Conservation (phyloP, 2,113 vertebrate species). For the Helogale parvula region DNA sequence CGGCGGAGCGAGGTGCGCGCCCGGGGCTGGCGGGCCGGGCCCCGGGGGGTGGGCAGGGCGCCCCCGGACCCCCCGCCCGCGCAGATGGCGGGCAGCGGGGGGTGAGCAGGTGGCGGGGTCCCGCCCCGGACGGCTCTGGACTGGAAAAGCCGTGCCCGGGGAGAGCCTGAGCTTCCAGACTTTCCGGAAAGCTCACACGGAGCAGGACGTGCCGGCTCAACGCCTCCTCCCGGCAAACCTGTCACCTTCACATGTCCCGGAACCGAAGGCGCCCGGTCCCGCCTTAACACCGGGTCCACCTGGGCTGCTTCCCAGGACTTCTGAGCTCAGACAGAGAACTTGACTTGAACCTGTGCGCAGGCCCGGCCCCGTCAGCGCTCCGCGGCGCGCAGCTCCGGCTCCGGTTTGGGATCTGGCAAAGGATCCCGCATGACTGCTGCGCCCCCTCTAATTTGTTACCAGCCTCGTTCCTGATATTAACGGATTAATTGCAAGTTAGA, state of each 20-base stretch:
- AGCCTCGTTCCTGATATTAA: constrained; percentile 60
- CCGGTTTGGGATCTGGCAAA: background rate
- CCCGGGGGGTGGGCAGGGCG: background rate
- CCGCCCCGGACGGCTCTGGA: background rate
- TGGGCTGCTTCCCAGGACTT: background rate
- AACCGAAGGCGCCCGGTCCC: background rate
- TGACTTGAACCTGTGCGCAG: fast-evolving
- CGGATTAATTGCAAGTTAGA: constrained; percentile 75
- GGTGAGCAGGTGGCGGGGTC: background rate
- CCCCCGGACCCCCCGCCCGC: background rate
- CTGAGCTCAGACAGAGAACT: background rate
- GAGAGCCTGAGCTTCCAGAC: fast-evolving
- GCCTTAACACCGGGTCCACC: background rate
- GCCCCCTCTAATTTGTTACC: constrained; percentile 62
- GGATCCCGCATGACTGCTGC: background rate
- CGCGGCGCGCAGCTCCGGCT: background rate
- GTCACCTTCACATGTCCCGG: background rate
- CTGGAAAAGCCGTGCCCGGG: fast-evolving
- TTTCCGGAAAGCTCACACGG: fast-evolving
- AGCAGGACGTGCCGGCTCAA: background rate
- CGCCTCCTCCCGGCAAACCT: background rate
- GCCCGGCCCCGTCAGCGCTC: fast-evolving
- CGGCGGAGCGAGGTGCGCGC: constrained; percentile 62
- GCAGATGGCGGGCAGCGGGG: background rate
- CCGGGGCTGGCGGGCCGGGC: background rate